Percentiles rank a stretch among this genome's conserved stretches.
Evolutionary conservation across 2,888 invertebrate genomes (phyloP).

Genomic region (Nycteola revayana): DNA sequence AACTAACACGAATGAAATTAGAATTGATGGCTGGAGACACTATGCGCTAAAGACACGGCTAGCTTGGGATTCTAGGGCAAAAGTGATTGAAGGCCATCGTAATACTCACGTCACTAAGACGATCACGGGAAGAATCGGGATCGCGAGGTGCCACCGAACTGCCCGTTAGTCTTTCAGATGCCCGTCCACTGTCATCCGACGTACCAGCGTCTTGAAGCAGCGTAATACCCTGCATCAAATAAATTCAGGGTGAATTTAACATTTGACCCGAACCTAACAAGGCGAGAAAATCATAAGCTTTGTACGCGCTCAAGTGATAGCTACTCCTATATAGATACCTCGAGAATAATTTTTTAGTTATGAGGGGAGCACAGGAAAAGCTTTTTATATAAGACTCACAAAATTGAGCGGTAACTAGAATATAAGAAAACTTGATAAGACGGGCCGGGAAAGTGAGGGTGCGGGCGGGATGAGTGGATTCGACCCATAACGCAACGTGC

Average conservation of each 20-base stretch:
- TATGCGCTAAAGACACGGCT: conserved; percentile 27
- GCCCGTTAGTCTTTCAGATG: conserved; percentile 90
- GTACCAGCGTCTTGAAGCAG: conserved; percentile 90
- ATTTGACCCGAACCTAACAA: conserved; percentile 22
- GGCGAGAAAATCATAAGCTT: conserved; percentile 36
- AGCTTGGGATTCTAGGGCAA: conserved; percentile 23
- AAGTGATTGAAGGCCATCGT: conserved; percentile 25
- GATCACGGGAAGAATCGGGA: conserved; percentile 91
- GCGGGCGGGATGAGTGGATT: conserved; percentile 55
- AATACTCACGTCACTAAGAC: conserved; percentile 91
- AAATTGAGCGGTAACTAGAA: conserved; percentile 76
- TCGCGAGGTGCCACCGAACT: conserved; percentile 88
- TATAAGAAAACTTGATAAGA: conserved; percentile 77
- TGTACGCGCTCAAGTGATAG: conserved; percentile 40
- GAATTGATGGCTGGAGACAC: conserved; percentile 24
- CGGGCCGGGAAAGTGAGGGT: conserved; percentile 55
- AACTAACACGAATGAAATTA: conserved; percentile 17
- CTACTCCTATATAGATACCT: conserved; percentile 53
- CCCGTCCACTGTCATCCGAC: conserved; percentile 92
- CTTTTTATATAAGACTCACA: conserved; percentile 63
- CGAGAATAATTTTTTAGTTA: conserved; percentile 57
- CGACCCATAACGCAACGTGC: conserved; percentile 71
- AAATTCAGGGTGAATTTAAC: conserved; percentile 42
- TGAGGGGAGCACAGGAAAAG: conserved; percentile 53
- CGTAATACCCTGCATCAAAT: conserved; percentile 85